These are phyloP conservation scores for rat (Rattus norvegicus) DNA, from an alignment of 2,113 vertebrate genomes.

Conservation along the genomic window DNA sequence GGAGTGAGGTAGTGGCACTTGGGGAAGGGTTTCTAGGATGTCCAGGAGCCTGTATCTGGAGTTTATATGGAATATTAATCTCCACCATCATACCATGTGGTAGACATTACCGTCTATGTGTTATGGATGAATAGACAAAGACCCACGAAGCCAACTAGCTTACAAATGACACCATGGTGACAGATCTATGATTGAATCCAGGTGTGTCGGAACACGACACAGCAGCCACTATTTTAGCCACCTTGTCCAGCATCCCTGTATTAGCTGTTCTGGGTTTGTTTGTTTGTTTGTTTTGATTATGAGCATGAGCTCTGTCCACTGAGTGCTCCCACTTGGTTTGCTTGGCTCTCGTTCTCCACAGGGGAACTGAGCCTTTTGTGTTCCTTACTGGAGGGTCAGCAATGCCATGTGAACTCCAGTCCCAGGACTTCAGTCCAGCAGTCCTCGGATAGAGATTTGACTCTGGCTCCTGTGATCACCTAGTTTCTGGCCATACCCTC, in stretches of 20 bases:
- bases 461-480: background rate
- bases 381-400: background rate
- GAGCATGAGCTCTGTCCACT: background rate
- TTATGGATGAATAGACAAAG: background rate
- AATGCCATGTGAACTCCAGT: fast-evolving
- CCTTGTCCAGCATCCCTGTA: background rate
- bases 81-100: background rate
- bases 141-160: background rate
- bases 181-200: background rate
- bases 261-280: background rate
- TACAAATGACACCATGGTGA: background rate
- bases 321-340: background rate
- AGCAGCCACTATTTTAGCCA: background rate
- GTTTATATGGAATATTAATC: background rate
- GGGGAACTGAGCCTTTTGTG: background rate
- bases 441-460: background rate
- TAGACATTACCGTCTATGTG: background rate
- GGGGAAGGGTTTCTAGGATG: background rate
- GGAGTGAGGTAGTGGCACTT: background rate
- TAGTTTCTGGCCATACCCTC: background rate
- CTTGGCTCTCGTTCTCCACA: background rate
- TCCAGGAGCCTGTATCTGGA: background rate
- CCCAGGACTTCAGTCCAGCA: background rate
- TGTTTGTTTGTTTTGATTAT: background rate
- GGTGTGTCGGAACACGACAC: background rate